These are phyloP conservation scores for Habrosyne pyritoides DNA, from an alignment of 2,888 invertebrate species.

Conservation along the genomic window DNA sequence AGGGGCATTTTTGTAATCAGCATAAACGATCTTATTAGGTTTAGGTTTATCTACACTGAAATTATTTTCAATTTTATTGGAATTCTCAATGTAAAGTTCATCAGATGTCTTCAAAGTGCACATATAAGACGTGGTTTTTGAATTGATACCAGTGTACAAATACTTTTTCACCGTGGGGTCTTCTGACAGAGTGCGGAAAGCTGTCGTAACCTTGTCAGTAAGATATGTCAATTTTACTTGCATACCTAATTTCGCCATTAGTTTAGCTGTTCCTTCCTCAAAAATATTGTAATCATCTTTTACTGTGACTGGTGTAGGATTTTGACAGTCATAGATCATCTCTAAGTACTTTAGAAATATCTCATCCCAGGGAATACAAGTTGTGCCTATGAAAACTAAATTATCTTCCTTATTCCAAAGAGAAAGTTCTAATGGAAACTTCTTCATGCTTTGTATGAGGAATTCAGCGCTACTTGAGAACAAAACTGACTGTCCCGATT, in stretches of 20 bases:
- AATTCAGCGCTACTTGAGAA: conserved; percentile 70
- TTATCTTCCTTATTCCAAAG: conserved; percentile 75
- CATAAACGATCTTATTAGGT: conserved; percentile 52
- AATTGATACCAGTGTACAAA: conserved; percentile 73
- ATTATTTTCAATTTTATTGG: conserved; percentile 61
- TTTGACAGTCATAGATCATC: conserved; percentile 47
- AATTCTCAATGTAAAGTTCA: conserved; percentile 61
- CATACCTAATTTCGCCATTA: conserved; percentile 69
- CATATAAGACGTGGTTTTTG: conserved; percentile 71
- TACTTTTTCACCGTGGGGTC: conserved; percentile 65
- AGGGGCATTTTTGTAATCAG: conserved; percentile 71
- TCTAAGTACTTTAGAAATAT: conserved; percentile 57
- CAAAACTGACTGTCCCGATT: conserved; percentile 73
- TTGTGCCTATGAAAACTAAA: conserved; percentile 61
- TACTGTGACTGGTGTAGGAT: conserved; percentile 52
- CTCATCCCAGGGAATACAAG: conserved; percentile 67
- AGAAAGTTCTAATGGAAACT: conserved; percentile 62
- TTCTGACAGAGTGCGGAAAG: conserved; percentile 73
- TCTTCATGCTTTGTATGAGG: conserved; percentile 67
- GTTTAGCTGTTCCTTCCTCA: conserved; percentile 68
- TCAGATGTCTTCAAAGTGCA: conserved; percentile 75
- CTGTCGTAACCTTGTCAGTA: conserved; percentile 63
- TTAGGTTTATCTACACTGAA: conserved; percentile 55
- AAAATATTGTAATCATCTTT: conserved; percentile 75
- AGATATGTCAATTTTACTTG: conserved; percentile 68